Evolutionary conservation across 2,797 vertebrate genomes (phyloP).

Genomic region (Danionella dracula): DNA sequence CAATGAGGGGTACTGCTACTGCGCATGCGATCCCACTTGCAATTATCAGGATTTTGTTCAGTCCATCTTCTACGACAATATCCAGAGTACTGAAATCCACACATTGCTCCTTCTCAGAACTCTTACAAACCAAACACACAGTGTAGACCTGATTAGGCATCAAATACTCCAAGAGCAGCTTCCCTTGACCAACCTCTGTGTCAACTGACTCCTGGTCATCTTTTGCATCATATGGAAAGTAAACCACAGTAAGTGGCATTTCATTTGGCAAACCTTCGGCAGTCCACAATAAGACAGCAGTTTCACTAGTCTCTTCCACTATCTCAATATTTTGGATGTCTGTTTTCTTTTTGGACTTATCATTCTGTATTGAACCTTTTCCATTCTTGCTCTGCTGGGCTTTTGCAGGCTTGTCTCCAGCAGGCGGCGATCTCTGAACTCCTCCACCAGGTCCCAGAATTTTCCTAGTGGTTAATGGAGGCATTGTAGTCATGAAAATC

Average conservation of each 20-base stretch:
- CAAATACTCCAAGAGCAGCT: constrained; percentile 80
- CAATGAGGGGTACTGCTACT: constrained; percentile 77
- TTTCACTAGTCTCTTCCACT: constrained; percentile 76
- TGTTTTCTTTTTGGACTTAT: constrained; percentile 58
- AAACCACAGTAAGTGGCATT: constrained; percentile 75
- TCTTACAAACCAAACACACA: constrained; percentile 84
- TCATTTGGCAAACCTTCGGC: constrained; percentile 60
- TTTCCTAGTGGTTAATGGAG: constrained; percentile 32
- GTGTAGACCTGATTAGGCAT: constrained; percentile 79
- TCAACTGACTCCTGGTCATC: constrained; percentile 74
- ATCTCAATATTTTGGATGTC: constrained; percentile 74
- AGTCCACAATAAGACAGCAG: constrained; percentile 84
- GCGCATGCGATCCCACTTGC: constrained; percentile 74
- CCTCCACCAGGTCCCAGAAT: constrained; percentile 23
- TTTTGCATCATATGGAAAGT: constrained; percentile 83
- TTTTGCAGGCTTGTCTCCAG: constrained; percentile 51
- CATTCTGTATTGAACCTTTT: constrained; percentile 61
- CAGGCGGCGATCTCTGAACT: constrained; percentile 41
- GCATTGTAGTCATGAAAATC: constrained; percentile 1
- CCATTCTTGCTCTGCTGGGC: constrained; percentile 33
- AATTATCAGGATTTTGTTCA: constrained; percentile 66
- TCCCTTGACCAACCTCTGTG: constrained; percentile 75
- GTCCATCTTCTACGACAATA: constrained; percentile 49
- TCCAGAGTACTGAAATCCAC: constrained; percentile 81
- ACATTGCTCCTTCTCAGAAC: constrained; percentile 80